Conservation (phyloP, 1,140 invertebrate genomes). For the Sesamia nonagrioides region DNA sequence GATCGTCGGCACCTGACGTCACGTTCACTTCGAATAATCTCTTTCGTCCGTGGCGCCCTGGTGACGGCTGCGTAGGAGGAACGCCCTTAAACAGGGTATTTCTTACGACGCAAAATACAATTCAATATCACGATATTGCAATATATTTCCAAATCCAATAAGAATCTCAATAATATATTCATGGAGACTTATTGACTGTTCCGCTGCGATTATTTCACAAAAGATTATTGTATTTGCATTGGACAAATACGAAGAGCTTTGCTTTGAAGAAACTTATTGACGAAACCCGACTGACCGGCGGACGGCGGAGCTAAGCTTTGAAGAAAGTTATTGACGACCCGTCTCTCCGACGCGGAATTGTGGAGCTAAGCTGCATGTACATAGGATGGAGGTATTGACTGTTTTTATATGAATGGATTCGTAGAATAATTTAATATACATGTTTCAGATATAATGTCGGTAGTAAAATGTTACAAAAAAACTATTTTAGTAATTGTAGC, state of each 20-base stretch:
- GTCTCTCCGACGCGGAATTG: background rate
- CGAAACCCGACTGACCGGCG: background rate
- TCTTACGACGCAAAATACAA: background rate
- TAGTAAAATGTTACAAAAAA: no score
- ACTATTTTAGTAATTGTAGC: no score
- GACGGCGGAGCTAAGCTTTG: no score
- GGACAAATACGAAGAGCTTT: background rate
- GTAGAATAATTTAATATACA: no score
- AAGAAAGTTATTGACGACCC: background rate
- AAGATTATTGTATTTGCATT: conserved; percentile 32
- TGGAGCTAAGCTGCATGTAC: background rate
- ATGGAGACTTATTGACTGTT: background rate
- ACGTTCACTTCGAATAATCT: no score
- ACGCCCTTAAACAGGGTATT: background rate
- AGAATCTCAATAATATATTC: conserved; percentile 6
- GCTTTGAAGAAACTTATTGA: conserved; percentile 10
- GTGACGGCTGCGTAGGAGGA: no score
- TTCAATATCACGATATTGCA: conserved; percentile 10
- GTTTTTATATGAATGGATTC: no score
- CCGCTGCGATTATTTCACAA: conserved; percentile 11
- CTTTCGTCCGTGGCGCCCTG: no score
- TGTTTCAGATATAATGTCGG: no score
- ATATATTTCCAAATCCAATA: conserved; percentile 9
- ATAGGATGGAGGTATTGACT: background rate
- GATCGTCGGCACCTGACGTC: no score